These are phyloP conservation scores for Charina bottae DNA, from an alignment of 2,113 vertebrate species.

Conservation along the genomic window DNA sequence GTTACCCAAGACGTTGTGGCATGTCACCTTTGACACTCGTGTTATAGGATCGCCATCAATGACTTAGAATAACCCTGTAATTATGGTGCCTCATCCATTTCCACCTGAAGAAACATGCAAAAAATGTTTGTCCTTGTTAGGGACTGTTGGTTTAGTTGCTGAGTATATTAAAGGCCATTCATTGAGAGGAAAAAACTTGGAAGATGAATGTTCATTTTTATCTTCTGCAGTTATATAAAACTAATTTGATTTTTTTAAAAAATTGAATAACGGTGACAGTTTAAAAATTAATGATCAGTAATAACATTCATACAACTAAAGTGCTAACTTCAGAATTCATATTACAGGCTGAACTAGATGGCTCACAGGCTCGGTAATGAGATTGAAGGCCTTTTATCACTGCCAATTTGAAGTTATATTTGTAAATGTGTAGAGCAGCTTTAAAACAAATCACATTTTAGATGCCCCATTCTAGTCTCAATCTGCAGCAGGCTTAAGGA, in stretches of 20 bases:
- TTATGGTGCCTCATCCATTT: neutral
- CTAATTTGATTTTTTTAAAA: conserved; percentile 46
- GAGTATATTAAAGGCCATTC: conserved; percentile 39
- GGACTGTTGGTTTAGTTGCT: neutral
- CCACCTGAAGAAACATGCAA: neutral
- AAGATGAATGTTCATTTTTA: conserved; percentile 52
- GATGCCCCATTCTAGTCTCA: conserved; percentile 4
- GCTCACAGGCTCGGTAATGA: conserved; percentile 47
- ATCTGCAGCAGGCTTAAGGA: neutral
- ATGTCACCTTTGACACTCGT: too few relatives aligned
- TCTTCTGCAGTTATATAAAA: conserved; percentile 41
- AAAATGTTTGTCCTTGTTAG: conserved; percentile 22
- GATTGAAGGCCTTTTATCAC: conserved; percentile 22
- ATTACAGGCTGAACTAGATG: conserved; percentile 50
- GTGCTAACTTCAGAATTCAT: conserved; percentile 44
- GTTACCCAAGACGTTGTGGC: too few relatives aligned
- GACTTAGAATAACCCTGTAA: neutral
- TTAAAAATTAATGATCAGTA: conserved; percentile 68
- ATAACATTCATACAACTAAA: conserved; percentile 51
- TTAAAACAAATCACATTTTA: conserved; percentile 36
- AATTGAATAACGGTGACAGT: conserved; percentile 37
- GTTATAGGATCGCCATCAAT: too few relatives aligned
- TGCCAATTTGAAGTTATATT: conserved; percentile 40
- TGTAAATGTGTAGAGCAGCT: conserved; percentile 13
- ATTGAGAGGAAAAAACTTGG: conserved; percentile 36